A percentile compares a stretch with the other conserved stretches of the same genome.
Evolutionary conservation across 2,797 vertebrate species (phyloP).

Genomic region (Poeciliopsis paucimaculata): DNA sequence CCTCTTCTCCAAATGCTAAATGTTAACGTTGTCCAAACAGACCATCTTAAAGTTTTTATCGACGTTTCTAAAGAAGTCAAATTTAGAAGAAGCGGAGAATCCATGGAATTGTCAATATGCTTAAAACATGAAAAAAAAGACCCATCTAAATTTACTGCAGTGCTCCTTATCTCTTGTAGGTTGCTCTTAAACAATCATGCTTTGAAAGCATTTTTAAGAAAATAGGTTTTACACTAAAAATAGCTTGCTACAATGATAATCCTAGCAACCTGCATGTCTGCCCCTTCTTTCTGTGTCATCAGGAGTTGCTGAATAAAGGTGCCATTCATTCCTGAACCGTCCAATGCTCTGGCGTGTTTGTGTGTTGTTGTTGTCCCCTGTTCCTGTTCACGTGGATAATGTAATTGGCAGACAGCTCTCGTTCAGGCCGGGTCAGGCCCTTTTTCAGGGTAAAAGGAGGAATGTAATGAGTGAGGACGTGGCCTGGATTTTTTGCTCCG

Average conservation of each 20-base stretch:
- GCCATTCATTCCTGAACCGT: conserved; percentile 57
- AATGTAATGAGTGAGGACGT: conserved; percentile 20
- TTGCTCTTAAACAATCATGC: neutral
- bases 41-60: neutral
- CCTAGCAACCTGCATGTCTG: neutral
- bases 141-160: neutral
- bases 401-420: conserved; percentile 57
- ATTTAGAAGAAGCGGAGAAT: neutral
- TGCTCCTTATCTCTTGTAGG: neutral
- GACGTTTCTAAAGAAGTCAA: neutral
- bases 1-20: neutral
- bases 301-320: conserved; percentile 53
- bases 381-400: conserved; percentile 67
- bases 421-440: neutral
- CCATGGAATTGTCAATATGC: neutral
- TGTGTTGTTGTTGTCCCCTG: conserved; percentile 28
- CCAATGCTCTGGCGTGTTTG: conserved; percentile 27
- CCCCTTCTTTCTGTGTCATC: conserved; percentile 44
- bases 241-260: neutral
- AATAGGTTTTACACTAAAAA: neutral
- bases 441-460: conserved; percentile 33
- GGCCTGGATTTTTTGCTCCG: neutral
- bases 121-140: neutral
- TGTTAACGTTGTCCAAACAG: neutral
- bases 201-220: neutral